Conservation (phyloP, 2,113 vertebrate species). For the Tragulus kanchil region DNA sequence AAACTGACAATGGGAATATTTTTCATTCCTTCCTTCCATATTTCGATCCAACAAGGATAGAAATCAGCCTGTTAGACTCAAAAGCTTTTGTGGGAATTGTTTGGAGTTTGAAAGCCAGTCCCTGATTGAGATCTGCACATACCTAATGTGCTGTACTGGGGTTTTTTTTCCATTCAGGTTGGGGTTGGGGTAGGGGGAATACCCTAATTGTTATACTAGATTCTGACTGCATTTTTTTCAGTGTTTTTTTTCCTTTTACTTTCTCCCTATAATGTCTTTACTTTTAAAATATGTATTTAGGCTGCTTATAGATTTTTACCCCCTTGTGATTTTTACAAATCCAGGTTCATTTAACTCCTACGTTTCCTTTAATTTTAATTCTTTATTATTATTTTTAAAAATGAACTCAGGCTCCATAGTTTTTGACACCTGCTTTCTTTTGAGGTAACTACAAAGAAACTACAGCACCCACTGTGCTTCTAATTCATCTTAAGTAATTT, state of each 20-base stretch:
- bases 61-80: conserved; percentile 37
- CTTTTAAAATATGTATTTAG: conserved; percentile 52
- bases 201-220: not conserved
- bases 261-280: not conserved
- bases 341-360: not conserved
- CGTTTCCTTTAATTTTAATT: not conserved
- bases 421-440: conserved; percentile 45
- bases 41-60: not conserved
- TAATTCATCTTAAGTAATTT: not conserved
- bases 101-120: conserved; percentile 14
- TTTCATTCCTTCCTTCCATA: not conserved
- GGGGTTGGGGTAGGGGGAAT: not conserved
- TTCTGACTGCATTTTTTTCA: not conserved
- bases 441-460: not conserved
- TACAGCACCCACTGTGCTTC: not conserved
- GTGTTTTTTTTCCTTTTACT: not conserved
- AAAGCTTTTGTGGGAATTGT: conserved; percentile 54
- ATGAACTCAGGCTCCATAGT: not conserved
- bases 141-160: not conserved
- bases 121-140: not conserved
- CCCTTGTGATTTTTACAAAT: conserved; percentile 33
- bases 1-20: conserved; percentile 41
- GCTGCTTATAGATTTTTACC: not conserved
- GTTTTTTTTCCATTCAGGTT: conserved; percentile 47
- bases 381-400: conserved; percentile 1